Evolutionary conservation across 2,888 invertebrate species (phyloP).

Genomic region (Sarcophaga carnaria): DNA sequence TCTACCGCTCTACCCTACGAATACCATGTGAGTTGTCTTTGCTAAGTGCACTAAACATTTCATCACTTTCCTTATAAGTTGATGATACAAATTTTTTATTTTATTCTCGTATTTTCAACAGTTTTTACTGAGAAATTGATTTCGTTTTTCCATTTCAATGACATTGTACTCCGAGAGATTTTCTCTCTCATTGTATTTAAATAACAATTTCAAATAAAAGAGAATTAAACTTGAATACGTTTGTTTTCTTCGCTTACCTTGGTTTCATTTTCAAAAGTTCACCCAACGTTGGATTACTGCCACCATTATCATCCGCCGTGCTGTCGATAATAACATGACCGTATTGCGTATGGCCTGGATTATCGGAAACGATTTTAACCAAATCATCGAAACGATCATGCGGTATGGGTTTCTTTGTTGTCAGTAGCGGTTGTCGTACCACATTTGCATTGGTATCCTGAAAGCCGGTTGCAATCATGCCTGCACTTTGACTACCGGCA

Average conservation of each 20-base stretch:
- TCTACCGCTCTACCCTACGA: constrained; percentile 6
- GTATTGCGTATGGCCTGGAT: constrained; percentile 73
- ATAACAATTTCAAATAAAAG: not conserved
- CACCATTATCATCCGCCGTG: constrained; percentile 81
- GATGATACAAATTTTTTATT: not conserved
- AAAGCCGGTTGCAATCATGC: constrained; percentile 70
- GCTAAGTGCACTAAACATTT: constrained; percentile 45
- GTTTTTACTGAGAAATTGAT: not conserved
- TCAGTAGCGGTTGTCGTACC: constrained; percentile 70
- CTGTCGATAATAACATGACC: constrained; percentile 81
- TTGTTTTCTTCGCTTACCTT: constrained; percentile 78
- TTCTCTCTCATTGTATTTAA: not conserved
- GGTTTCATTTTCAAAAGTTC: constrained; percentile 84
- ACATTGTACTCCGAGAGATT: too few species aligned
- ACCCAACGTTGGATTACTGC: constrained; percentile 87
- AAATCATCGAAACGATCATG: constrained; percentile 80
- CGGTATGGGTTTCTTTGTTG: constrained; percentile 77
- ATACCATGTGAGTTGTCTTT: constrained; percentile 42
- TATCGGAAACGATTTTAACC: constrained; percentile 74
- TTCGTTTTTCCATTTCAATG: too few species aligned
- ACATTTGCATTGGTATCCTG: constrained; percentile 73
- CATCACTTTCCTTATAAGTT: constrained; percentile 31
- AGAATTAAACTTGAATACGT: not conserved
- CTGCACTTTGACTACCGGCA: constrained; percentile 75
- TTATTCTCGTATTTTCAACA: not conserved